Base-by-base conservation (phyloP, 35 echinoderm and acorn worm species). In the Ptychodera flava region DNA sequence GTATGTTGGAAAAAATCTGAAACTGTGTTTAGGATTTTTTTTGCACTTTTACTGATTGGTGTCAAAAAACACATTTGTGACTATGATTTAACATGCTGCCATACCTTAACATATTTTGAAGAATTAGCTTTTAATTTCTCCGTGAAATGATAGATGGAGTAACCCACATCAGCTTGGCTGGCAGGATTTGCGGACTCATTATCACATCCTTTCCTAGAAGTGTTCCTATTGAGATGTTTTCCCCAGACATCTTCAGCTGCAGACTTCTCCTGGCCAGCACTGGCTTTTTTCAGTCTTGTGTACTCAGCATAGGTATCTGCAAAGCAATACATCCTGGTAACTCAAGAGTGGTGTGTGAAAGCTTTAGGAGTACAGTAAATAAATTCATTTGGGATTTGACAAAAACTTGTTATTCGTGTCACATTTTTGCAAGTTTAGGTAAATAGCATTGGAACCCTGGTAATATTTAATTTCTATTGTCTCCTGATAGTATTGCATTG, bases 151-250 rank as follows among this genome's bases (percentile, higher is more conserved):
- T 83, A 83, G 15, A 92, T 36, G 0, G 84, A 77, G 1, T 80
- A 78, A 22, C 81, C 86, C 32, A 37, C 83, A 37, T 75, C 33
- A 27, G 88, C 34, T 10, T 27, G 14, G 0, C 27, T 34, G 32
- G 2, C 35, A 28, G 28, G 1, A 28, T 76, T 0, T 15, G 31
- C 15, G 33, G 35, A 31, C 33, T 82, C 77, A 28, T 79, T 36
- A 10, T 75, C 52, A 1, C 0, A 36, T 16, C 16, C 35, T 31
- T 14, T 31, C 27, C 35, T 76, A 12, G 22, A 64, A 64, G 32
- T 36, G 36, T 32, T 82, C 76, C 90, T 92, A 80, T 95, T 95
- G 33, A 95, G 88, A 80, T 95, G 93, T 29, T 77, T 52, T 28
- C 93, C 93, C 93, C 93, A 95, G 15, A 90, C 78, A 34, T 93